Base-by-base conservation (phyloP, 2,113 vertebrate genomes). In the Rattus rattus region DNA sequence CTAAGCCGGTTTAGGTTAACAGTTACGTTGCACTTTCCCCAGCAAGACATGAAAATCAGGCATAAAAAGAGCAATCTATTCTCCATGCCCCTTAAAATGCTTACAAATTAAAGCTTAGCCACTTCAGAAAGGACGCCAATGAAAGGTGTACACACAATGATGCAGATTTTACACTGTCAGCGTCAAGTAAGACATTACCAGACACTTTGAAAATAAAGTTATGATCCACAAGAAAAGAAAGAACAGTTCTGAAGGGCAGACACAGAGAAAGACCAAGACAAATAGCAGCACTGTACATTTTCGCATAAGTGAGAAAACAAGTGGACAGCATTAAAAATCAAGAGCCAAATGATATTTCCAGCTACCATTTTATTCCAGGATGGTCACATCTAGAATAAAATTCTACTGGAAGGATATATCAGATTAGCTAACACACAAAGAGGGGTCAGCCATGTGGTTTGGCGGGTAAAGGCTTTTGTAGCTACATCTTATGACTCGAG, bases 101-200 rank as follows among this genome's bases (percentile, higher is more conserved):
- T 92, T 90, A 75, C 52, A 96, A 93, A 73, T 87, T 54, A 90
- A 88, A 95, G 17, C 54, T 92, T 6, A 93, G 73, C 24, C 24
- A 86, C 3, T 87, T 39, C 36, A 67, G 22, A 61, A 85, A 90
- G 7, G 13, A 91, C 12, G 5, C 63, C 10, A 93, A 81, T 94
- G 65, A 75, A 80, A 92, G 73, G 22, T 24, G 72, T 12, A n/a
- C 2, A 67, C 11, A 72, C 47, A 79, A 61, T 83, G 77, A 81
- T 72, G 7, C 20, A 85, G 81, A 2, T 6, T 70, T 94, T 73
- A 36, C 4, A 84, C 69, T 16, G 75, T 12, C 2, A 75, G 24
- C 2, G 52, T 76, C 49, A 49, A 91, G 54, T 75, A 70, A 83
- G 49, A 94, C 75, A 94, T 92, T 63, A 59, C 4, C 75, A 39